phyloP scores from a whole-genome alignment of 2,113 vertebrate genomes.

The Ellobius talpinus region DNA sequence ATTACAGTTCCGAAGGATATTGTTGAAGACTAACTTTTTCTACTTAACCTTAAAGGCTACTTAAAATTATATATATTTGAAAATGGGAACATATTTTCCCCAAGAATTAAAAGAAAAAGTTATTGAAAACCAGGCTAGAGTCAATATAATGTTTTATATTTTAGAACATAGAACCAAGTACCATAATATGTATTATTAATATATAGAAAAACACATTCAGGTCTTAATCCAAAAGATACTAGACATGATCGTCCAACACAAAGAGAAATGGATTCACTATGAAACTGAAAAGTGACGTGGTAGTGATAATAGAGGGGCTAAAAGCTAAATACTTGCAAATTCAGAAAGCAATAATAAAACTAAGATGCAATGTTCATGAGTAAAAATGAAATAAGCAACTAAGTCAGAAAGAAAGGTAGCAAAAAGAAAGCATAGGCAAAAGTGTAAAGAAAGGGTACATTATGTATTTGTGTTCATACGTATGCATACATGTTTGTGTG shows the following conservation, averaged over 20 bases:
- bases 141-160: neutral
- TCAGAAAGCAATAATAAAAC: neutral
- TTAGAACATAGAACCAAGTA: neutral
- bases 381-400: neutral
- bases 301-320: rapidly evolving
- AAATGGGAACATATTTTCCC: neutral
- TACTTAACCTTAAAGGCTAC: neutral
- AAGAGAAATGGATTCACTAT: neutral
- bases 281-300: neutral
- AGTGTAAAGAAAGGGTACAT: neutral
- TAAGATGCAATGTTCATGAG: neutral
- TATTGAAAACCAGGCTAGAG: neutral
- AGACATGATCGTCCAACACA: neutral
- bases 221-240: neutral
- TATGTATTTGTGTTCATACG: neutral
- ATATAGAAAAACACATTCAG: neutral
- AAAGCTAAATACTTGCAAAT: neutral
- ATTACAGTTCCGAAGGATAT: neutral
- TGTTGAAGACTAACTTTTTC: neutral
- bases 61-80: neutral
- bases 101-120: neutral
- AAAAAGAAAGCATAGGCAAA: neutral
- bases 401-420: neutral
- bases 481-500: neutral
- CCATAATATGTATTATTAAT: neutral